Conservation (phyloP, 2,113 vertebrate species). For the Cervus canadensis region DNA sequence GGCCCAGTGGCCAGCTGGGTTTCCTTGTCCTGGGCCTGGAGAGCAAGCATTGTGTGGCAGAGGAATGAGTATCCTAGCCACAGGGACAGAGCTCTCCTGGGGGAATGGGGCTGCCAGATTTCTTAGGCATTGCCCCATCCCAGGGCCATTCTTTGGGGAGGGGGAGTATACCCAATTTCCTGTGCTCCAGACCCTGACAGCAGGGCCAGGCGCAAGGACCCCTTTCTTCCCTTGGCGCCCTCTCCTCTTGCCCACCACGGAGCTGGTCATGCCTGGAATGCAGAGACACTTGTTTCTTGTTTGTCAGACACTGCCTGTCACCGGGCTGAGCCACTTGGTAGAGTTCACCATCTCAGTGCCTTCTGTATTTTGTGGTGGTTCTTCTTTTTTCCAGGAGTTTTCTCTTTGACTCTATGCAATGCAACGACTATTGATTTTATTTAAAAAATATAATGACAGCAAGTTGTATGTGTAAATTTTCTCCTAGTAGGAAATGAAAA, state of each 20-base stretch:
- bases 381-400: not conserved
- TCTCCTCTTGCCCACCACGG: not conserved
- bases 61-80: not conserved
- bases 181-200: not conserved
- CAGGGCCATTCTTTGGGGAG: no score
- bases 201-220: not conserved
- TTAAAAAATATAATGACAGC: not conserved
- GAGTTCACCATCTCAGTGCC: not conserved
- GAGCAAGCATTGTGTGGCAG: not conserved
- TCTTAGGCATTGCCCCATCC: no score
- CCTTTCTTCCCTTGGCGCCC: accelerated
- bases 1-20: not conserved
- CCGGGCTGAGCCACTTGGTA: not conserved
- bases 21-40: not conserved
- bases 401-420: not conserved
- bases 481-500: not conserved
- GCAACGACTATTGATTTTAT: not conserved
- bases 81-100: not conserved
- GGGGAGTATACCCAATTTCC: no score
- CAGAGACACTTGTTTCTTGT: not conserved
- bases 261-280: not conserved
- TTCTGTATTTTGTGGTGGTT: not conserved
- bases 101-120: not conserved
- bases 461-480: not conserved
- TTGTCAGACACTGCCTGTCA: not conserved